Base-by-base conservation (phyloP, 1,140 invertebrate species). In the Cydia strobilella region DNA sequence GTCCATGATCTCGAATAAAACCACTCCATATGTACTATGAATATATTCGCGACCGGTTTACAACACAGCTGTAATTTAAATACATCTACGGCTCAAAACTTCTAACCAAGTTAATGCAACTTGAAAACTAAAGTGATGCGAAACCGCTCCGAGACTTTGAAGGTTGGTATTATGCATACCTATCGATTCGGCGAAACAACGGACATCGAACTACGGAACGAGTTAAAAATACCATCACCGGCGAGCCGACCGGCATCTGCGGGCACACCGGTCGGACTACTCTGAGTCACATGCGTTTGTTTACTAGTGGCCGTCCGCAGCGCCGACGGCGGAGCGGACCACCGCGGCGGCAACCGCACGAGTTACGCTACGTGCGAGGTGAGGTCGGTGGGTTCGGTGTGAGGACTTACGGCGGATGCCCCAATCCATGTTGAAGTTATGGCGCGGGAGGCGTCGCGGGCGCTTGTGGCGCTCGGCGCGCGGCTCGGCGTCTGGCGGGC, bases 161-260 rank as follows among this genome's bases (percentile, higher is more conserved):
- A 88, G 87, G 86, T 86, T 86, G 84, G 75, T 82, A 86, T 89
- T 90, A 87, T 92, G 88, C 88, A 92, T 91, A 69, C 65, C 65
- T 35, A 92, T 90, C 83, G 90, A 88, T 91, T 90, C 89, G 86
- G 82, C 84, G 86, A 90, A 90, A 76, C 81, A 83, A 87, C 90
- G 90, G 90, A 84, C 90, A 92, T 92, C 90, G 90, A 92, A 92
- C 90, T 82, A 88, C 85, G 82, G 81, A 91, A 90, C 89, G 87
- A 87, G 90, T 92, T 92, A 91, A 90, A 92, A 92, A 92, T 91
- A 91, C 86, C 87, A 84, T 77, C 79, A 82, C 79, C 74, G 83
- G 81, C 81, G 81, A 86, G 84, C 77, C 83, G 86, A 87, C 89
- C 86, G 88, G 88, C 88, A 86, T 89, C 88, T 84, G 89, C 84